Base-by-base conservation (phyloP, 92 coral and sea anemone species). In the Blastomussa wellsi region DNA sequence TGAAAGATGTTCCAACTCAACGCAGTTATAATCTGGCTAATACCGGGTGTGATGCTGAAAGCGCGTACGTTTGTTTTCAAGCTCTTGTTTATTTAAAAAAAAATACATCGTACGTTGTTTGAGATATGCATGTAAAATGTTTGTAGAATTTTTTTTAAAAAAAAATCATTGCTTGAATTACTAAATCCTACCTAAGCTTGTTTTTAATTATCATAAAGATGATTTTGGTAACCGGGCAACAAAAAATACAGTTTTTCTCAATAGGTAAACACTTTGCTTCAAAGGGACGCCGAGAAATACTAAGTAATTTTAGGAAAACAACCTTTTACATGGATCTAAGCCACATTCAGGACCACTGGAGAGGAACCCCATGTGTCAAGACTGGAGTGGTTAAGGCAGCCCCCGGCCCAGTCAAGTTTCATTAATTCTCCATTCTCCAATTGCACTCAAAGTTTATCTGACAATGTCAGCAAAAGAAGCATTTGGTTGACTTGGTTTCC, bases 171-270 rank as follows among this genome's bases (percentile, higher is more conserved):
- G 66, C 67, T 14, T 8, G 44, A 37, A 37, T 70, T 0, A 36
- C 4, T 70, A 35, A 35, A 70, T 41, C 15, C 53, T 19, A 64
- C 15, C 53, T 19, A 9, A 1, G 0, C 20, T 44, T 64, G 72
- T 79, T 64, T 79, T 26, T 31, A 65, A 79, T 60, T 37, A 41
- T 67, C 47, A 35, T 57, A 37, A 66, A 69, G 66, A 20, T 20
- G 48, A 67, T 48, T 29, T 24, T 35, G 6, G 86, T 69, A 70
- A 28, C 86, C 78, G 68, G 70, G 78, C 69, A 82, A 82, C 86
- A 33, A 29, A 49, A 79, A 64, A 42, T 59, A 36, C 53, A 24
- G 53, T 79, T 79, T 39, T 42, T 38, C 59, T 22, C 47, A 69
- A 31, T 13, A 35, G 42, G 42, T 31, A 68, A n/a, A 69, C 77